Evolutionary conservation across 2,113 vertebrate species (phyloP), one percentile per base, ranked within the genome.

Genomic region (Oncorhynchus mykiss): DNA sequence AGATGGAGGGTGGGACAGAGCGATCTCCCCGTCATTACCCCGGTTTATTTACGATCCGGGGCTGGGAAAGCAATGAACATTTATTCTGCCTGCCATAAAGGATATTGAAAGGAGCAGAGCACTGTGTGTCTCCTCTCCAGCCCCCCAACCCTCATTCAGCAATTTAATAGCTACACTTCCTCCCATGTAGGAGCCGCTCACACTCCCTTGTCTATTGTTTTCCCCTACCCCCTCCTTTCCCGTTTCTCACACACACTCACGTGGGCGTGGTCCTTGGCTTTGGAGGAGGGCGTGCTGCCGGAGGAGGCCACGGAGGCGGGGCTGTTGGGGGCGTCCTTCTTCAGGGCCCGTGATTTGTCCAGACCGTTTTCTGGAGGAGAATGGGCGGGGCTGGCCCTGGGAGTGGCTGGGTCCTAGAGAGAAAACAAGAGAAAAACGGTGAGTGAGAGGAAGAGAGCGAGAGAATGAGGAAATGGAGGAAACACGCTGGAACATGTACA

Each of bases 201-300:
- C 75, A 34, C 9, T 9, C 39, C 39, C 39, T 9, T 39, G 39
- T 39, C 39, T 39, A 14, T 83, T 31, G 34, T 75, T 83, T 71
- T 79, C 82, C 77, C 75, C 70, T 78, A 85, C 82, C 86, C 57
- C 64, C 39, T 16, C 18, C 14, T 39, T 69, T 71, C 78, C 69
- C 78, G 48, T 75, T 81, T 9, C 27, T 31, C 49, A 70, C 54
- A 18, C 49, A 78, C 80, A 88, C 90, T 7, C 94, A 98, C 96
- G 22, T 98, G 96, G 90, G 95, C 88, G 85, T 97, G 94, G 89
- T 98, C 97, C 92, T 98, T 99, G 24, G 96, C 95, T 93, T 99
- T 99, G 85, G 97, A 98, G 66, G 97, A 97, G 4, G 96, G 97
- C 4, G 96, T 98, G 92, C 97, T 98, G 88, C 97, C 96, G 34